Conservation (phyloP, 2,797 vertebrate species). For the Glyptemys insculpta region DNA sequence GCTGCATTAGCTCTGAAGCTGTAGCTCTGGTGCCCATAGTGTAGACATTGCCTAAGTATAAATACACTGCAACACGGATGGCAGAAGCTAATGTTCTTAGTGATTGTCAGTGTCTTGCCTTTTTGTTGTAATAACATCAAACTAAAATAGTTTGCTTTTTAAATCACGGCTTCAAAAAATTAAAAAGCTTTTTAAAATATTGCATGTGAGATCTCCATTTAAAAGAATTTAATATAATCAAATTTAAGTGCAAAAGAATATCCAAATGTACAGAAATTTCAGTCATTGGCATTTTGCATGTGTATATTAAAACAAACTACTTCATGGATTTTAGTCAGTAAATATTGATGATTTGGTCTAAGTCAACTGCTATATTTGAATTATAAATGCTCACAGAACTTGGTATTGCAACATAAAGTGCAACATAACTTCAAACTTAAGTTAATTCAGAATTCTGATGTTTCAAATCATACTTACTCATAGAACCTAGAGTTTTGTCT, state of each 20-base stretch:
- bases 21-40: background rate
- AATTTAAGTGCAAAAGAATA: background rate
- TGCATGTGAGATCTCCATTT: background rate
- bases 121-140: background rate
- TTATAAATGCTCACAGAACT: background rate
- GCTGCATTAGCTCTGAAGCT: background rate
- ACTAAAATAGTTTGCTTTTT: background rate
- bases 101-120: background rate
- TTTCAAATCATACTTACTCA: background rate
- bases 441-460: too few relatives aligned
- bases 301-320: background rate
- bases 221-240: background rate
- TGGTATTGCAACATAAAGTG: background rate
- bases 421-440: background rate
- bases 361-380: background rate
- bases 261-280: background rate
- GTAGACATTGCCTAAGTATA: background rate
- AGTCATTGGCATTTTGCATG: background rate
- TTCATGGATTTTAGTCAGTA: background rate
- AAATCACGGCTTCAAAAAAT: background rate
- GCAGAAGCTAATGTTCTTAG: background rate
- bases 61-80: background rate
- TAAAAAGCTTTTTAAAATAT: background rate
- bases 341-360: background rate
- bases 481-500: background rate